Evolutionary conservation across 2,888 invertebrate species (phyloP), one percentile per base, ranked within the genome.

Genomic region (Ommatoiulus sabulosus): DNA sequence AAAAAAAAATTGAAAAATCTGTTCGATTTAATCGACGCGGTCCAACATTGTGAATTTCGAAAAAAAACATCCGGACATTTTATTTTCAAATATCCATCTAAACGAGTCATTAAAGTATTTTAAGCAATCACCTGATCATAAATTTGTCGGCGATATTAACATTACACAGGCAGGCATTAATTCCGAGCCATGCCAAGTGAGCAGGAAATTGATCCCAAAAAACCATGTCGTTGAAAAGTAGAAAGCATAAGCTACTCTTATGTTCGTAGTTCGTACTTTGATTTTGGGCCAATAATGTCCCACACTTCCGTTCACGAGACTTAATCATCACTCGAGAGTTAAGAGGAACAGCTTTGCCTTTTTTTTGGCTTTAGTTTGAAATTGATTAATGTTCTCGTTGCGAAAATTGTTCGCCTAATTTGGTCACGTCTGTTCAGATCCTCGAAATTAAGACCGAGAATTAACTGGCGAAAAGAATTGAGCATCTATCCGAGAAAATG

Each of bases 401-500:
- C 12, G 57, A 8, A 57, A 57, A 57, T 15, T 5, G 17, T 63
- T 63, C n/a, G n/a, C 63, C 17, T n/a, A 63, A 63, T 63, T 63
- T 63, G n/a, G 63, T n/a, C 63, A 63, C n/a, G n/a, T n/a, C n/a
- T 17, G 7, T 63, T n/a, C 17, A 63, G 17, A 63, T 63, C 17
- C 63, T 17, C 3, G 5, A n/a, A 63, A n/a, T n/a, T n/a, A n/a
- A n/a, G 17, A 63, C 17, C n/a, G 1, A n/a, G n/a, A n/a, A 63
- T n/a, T 15, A 15, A 4, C 63, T n/a, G 63, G 12, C 1, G 12
- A 63, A n/a, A 63, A 57, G 4, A 12, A 17, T 17, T 63, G 63
- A 63, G n/a, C 63, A 63, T 12, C n/a, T n/a, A 63, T n/a, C n/a
- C 63, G 17, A 63, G n/a, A 63, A 63, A 63, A n/a, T n/a, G n/a